Evolutionary conservation across 2,888 invertebrate species (phyloP), one percentile per base, ranked within the genome.

Genomic region (Aricia artaxerxes): DNA sequence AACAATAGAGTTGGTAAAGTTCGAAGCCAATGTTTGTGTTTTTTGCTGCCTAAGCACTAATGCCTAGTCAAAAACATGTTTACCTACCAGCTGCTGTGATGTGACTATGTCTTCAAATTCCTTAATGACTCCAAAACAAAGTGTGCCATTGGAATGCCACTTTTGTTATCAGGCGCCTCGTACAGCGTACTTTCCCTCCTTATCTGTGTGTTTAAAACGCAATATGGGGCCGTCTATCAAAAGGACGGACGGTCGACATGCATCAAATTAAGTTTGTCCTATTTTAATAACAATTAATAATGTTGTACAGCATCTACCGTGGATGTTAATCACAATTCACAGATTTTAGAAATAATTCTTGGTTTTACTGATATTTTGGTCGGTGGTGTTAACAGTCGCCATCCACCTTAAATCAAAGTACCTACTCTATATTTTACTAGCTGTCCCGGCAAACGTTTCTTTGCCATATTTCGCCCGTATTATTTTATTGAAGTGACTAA

Each of bases 81-180:
- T 35, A 64, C 11, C 24, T 24, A 24, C 24, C 24, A 24, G 24
- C 69, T 35, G 69, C 35, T 69, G 69, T 69, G 13, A 6, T 11
- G 69, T 69, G 13, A 35, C 64, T 31, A 24, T 31, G 31, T 69
- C 4, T 35, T 69, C 4, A 35, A 69, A 69, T 35, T 69, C 11
- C 75, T 24, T 75, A 16, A 24, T 44, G 64, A 78, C 49, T 64
- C 35, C 49, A 78, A 78, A 78, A 78, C 69, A 78, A 78, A 53
- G 49, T 75, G 78, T 24, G 24, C 24, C 24, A 24, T 24, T 24
- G 24, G 24, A 0, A 0, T 73, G 44, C 75, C 60, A 78, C 57
- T 73, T 72, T 31, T 53, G 57, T 78, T 79, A 79, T 79, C 79
- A 73, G 77, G 79, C 79, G 79, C 78, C 72, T 38, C 24, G 24